Percentiles rank a stretch among this genome's conserved stretches.
Conservation (phyloP, 2,113 vertebrate genomes). For the Phylloscopus trochilus region DNA sequence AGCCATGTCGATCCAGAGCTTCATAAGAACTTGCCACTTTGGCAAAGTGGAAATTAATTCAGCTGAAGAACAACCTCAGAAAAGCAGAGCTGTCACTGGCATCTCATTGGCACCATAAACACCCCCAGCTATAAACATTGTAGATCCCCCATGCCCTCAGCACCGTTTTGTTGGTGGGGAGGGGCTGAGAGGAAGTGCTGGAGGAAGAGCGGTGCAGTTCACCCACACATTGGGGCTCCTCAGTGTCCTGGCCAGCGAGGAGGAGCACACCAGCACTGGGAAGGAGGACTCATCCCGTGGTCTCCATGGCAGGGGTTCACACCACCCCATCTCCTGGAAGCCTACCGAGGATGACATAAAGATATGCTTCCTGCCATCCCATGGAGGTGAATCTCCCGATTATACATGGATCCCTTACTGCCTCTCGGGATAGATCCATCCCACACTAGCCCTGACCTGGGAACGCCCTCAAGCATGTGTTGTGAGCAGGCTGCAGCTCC, state of each 20-base stretch:
- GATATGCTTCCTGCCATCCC: background rate
- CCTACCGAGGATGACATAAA: background rate
- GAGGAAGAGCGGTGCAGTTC: background rate
- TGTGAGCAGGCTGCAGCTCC: background rate
- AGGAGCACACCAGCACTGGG: background rate
- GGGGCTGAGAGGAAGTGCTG: background rate
- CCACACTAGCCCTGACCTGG: background rate
- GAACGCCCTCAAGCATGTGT: fast-evolving
- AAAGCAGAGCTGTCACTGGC: background rate
- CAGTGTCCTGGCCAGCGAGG: fast-evolving
- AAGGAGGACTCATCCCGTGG: background rate
- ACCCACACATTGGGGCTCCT: background rate
- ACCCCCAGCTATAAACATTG: background rate
- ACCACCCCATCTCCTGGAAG: background rate
- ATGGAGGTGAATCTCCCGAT: background rate
- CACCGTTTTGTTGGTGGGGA: background rate
- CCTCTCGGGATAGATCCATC: background rate
- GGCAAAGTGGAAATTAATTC: background rate
- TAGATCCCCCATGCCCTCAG: background rate
- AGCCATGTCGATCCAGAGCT: background rate
- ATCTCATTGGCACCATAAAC: background rate
- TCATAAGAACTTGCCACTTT: background rate
- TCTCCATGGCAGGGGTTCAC: background rate
- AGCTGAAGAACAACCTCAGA: background rate
- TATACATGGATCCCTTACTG: background rate